phyloP scores from a whole-genome alignment of 2,888 invertebrate species.

The Andrena minutula region DNA sequence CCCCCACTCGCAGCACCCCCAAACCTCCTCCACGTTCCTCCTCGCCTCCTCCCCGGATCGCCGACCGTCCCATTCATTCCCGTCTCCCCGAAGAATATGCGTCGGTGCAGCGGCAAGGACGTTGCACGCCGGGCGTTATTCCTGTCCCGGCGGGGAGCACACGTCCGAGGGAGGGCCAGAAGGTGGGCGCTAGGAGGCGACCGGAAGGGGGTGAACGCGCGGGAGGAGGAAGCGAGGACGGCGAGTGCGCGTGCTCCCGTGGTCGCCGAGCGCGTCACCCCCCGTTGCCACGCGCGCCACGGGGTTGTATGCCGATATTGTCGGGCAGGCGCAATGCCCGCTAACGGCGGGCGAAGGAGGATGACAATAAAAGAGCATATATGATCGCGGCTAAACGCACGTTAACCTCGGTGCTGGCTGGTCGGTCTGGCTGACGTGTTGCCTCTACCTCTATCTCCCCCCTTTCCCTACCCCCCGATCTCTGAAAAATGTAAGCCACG shows the following conservation, averaged over 20 bases:
- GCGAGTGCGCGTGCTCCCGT: slow-evolving; percentile 63
- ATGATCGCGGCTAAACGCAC: slow-evolving; percentile 64
- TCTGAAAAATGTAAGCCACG: slow-evolving; percentile 41
- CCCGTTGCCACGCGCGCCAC: slow-evolving; percentile 31
- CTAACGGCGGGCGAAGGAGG: slow-evolving; percentile 44
- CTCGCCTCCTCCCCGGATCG: background rate
- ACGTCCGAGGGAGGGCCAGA: slow-evolving; percentile 4
- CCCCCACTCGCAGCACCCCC: background rate
- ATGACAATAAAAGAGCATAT: slow-evolving; percentile 60
- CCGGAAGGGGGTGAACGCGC: slow-evolving; percentile 59
- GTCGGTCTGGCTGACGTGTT: slow-evolving; percentile 33
- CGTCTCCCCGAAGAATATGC: background rate
- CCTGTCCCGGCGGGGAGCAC: slow-evolving; percentile 28
- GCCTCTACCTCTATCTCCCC: slow-evolving; percentile 14
- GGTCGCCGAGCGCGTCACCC: slow-evolving; percentile 47
- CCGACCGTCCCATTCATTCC: background rate
- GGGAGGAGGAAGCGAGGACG: slow-evolving; percentile 37
- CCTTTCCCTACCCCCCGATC: background rate
- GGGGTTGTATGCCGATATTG: slow-evolving; percentile 75
- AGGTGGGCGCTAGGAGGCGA: slow-evolving; percentile 26
- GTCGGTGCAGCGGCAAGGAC: slow-evolving; percentile 50
- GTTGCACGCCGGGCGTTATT: slow-evolving; percentile 60
- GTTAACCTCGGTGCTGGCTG: slow-evolving; percentile 60
- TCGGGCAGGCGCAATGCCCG: slow-evolving; percentile 71
- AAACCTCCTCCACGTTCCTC: background rate